Percentiles rank a stretch among this genome's conserved stretches.
Conservation (phyloP, 1,140 invertebrate species). For the Cyclargus thomasi region DNA sequence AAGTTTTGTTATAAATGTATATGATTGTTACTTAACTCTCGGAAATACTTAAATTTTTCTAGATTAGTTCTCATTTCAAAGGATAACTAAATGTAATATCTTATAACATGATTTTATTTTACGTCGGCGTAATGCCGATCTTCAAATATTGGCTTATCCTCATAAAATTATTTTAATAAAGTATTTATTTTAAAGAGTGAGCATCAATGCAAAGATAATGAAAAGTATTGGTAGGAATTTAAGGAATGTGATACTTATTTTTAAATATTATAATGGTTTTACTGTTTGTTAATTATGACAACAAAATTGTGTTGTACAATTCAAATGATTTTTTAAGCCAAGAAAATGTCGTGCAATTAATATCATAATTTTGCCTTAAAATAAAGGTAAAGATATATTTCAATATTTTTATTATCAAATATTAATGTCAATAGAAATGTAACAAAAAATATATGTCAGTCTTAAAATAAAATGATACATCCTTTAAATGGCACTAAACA, state of each 20-base stretch:
- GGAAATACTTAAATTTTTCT: too few species aligned
- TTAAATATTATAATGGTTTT: not conserved
- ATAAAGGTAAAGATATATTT: not conserved
- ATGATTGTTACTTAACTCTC: too few species aligned
- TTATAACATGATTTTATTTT: too few species aligned
- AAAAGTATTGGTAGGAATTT: not conserved
- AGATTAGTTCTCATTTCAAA: too few species aligned
- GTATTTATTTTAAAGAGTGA: not conserved
- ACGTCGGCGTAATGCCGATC: too few species aligned
- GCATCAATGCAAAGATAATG: not conserved
- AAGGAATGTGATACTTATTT: not conserved
- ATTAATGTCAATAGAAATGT: constrained; percentile 7
- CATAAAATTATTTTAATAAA: too few species aligned
- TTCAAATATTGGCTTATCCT: too few species aligned
- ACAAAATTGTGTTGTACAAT: not conserved
- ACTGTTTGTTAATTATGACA: not conserved
- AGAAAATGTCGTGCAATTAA: too few species aligned
- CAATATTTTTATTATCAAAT: not conserved
- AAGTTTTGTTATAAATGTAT: too few species aligned
- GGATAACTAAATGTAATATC: too few species aligned
- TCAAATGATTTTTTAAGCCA: too few species aligned
- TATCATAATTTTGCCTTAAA: not conserved
- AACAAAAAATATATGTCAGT: constrained; percentile 11
- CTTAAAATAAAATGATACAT: constrained; percentile 12
- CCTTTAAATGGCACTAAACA: not conserved